Evolutionary conservation across 2,797 vertebrate species (phyloP).

Genomic region (Tangara arthus): DNA sequence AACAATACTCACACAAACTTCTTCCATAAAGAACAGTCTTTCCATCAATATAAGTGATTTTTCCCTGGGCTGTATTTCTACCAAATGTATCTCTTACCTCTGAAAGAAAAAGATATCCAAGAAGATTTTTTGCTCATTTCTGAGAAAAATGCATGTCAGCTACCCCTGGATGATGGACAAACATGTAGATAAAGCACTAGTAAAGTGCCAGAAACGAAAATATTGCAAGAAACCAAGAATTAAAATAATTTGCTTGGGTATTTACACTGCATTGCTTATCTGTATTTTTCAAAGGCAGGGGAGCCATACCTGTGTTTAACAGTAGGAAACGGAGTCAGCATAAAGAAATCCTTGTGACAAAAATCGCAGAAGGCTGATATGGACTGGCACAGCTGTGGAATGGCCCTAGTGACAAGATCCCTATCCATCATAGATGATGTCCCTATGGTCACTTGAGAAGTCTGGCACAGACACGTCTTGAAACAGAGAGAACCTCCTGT

Average conservation of each 20-base stretch:
- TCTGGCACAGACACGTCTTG: neutral
- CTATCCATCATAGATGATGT: neutral
- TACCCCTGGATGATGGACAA: neutral
- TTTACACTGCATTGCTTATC: neutral
- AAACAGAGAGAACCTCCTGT: neutral
- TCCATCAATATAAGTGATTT: neutral
- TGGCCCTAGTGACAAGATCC: neutral
- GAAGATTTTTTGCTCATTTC: neutral
- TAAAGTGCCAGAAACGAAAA: neutral
- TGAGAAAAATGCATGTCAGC: neutral
- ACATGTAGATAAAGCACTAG: neutral
- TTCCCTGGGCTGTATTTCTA: neutral
- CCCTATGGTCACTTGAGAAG: neutral
- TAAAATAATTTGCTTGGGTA: neutral
- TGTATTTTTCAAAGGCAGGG: neutral
- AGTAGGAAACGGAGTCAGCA: neutral
- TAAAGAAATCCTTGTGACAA: accelerated
- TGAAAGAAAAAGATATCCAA: neutral
- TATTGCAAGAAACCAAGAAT: neutral
- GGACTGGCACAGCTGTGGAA: neutral
- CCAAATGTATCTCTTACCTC: neutral
- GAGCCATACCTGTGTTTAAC: neutral
- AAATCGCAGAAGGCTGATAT: neutral
- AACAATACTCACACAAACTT: neutral
- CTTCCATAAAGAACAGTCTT: neutral